Conservation (phyloP, 2,113 vertebrate species). For the Orientallactaga bullata region DNA sequence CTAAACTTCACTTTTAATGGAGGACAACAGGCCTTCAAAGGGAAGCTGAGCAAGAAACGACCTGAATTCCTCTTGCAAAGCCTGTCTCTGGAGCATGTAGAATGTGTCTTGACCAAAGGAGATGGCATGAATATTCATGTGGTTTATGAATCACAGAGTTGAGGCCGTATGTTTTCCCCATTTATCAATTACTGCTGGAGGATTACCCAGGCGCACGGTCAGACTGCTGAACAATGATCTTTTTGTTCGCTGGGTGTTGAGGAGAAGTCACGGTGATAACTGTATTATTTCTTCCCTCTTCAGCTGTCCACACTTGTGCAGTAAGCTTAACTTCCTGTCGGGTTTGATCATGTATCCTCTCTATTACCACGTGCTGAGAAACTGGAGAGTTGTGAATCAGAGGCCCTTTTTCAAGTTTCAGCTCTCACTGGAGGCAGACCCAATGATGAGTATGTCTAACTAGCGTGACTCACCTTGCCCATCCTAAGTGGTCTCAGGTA, state of each 20-base stretch:
- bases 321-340: constrained; percentile 82
- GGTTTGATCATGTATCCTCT: constrained; percentile 80
- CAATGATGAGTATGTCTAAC: constrained; percentile 67
- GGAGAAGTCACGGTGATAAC: constrained; percentile 82
- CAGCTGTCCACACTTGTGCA: constrained; percentile 84
- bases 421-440: constrained; percentile 64
- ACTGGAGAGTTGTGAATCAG: constrained; percentile 78
- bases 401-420: constrained; percentile 68
- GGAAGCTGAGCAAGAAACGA: constrained; percentile 52
- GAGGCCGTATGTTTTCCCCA: constrained; percentile 77
- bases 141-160: constrained; percentile 71
- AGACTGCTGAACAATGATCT: constrained; percentile 75
- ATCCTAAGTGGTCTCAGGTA: constrained; percentile 77
- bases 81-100: constrained; percentile 59
- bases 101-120: constrained; percentile 75
- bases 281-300: constrained; percentile 86
- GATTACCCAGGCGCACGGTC: constrained; percentile 78
- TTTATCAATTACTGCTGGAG: constrained; percentile 81
- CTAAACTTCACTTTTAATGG: constrained; percentile 79
- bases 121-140: constrained; percentile 68
- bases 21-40: constrained; percentile 65
- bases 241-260: constrained; percentile 79
- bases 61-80: constrained; percentile 61
- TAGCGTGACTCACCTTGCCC: constrained; percentile 66
- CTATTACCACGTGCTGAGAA: constrained; percentile 78